Percentiles rank a stretch among this genome's conserved stretches.
Conservation (phyloP, 2,113 vertebrate species). For the Neolamprologus fasciatus region DNA sequence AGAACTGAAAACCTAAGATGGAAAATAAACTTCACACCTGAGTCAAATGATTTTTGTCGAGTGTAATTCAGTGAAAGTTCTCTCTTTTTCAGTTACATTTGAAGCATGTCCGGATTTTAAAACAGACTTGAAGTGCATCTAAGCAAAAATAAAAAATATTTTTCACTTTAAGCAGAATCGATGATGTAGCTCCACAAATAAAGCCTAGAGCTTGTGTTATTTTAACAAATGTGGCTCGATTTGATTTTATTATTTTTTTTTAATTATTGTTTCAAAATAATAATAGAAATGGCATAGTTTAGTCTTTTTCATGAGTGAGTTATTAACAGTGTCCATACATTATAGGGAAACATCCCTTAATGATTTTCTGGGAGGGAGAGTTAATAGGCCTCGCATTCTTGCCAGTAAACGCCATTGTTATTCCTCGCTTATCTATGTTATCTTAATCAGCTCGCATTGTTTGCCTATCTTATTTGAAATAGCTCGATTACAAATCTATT, state of each 20-base stretch:
- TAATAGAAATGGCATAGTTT: not conserved
- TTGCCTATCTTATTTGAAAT: constrained; percentile 53
- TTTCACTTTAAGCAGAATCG: not conserved
- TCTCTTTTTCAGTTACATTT: not conserved
- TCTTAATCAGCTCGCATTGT: constrained; percentile 59
- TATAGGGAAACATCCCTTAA: not conserved
- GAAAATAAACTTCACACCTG: not conserved
- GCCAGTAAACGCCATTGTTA: constrained; percentile 49
- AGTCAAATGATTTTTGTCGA: not conserved
- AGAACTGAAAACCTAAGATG: not conserved
- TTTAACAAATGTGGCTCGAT: not conserved
- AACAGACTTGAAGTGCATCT: not conserved
- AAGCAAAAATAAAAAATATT: not conserved
- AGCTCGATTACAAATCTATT: constrained; percentile 58
- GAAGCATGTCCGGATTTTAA: not conserved
- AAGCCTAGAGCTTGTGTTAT: not conserved
- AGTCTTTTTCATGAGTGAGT: not conserved
- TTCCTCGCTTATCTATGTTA: constrained; percentile 50
- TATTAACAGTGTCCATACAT: not conserved
- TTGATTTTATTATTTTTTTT: fast-evolving
- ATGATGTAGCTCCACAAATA: not conserved
- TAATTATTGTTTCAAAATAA: not conserved
- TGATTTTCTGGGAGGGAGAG: not conserved
- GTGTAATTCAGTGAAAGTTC: not conserved
- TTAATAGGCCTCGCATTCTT: constrained; percentile 41